Conservation (phyloP, 2,797 vertebrate genomes). For the Gouania willdenowi region DNA sequence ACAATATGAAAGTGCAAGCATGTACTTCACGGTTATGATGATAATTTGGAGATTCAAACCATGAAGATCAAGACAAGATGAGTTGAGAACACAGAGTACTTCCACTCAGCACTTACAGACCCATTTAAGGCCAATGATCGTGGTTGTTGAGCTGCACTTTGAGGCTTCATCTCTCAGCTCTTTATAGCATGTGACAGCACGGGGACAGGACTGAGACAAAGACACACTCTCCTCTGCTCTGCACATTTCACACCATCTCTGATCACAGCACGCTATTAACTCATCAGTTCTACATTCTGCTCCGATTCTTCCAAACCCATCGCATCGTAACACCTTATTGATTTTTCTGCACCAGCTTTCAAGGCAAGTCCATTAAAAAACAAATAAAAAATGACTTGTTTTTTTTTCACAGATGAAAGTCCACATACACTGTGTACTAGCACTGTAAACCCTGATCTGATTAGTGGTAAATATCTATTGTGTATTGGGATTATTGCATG, state of each 20-base stretch:
- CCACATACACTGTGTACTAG: too few relatives aligned
- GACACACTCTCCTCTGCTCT: constrained; percentile 30
- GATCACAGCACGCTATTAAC: constrained; percentile 26
- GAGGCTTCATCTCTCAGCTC: constrained; percentile 32
- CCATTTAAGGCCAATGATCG: constrained; percentile 68
- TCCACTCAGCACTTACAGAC: constrained; percentile 59
- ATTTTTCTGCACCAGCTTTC: constrained; percentile 10
- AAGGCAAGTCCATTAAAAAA: too few relatives aligned
- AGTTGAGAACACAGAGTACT: constrained; percentile 38
- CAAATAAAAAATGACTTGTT: too few relatives aligned
- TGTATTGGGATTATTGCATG: too few relatives aligned
- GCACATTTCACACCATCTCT: constrained; percentile 31
- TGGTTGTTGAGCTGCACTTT: constrained; percentile 44
- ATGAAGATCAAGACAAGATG: constrained; percentile 33
- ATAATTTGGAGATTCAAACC: constrained; percentile 24
- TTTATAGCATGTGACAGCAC: constrained; percentile 57
- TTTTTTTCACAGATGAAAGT: too few relatives aligned
- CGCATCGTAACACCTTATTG: neutral
- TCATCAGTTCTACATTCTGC: constrained; percentile 10
- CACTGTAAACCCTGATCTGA: too few relatives aligned
- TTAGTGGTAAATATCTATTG: too few relatives aligned
- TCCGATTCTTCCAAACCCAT: constrained; percentile 21
- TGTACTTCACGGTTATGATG: constrained; percentile 56
- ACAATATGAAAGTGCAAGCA: constrained; percentile 46
- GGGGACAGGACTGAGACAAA: constrained; percentile 43